A percentile compares a stretch with the other conserved stretches of the same genome.
These are phyloP conservation scores for Trachelus tabidus DNA, from an alignment of 2,888 invertebrate species.

Conservation along the genomic window DNA sequence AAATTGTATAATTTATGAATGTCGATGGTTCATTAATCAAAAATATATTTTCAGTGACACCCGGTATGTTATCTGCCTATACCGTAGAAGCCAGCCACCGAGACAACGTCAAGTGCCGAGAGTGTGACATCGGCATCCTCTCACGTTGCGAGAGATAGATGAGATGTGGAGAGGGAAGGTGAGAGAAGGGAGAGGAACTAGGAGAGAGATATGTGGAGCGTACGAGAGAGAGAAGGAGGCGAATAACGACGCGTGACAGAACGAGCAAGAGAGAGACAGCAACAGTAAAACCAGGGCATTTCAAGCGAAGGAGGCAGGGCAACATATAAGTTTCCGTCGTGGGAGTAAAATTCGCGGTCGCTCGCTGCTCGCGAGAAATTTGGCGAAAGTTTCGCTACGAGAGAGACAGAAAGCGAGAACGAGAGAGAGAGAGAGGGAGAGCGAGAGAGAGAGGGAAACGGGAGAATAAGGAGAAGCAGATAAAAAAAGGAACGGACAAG, in stretches of 20 bases:
- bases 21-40: neutral
- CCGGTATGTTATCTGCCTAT: neutral
- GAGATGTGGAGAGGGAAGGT: constrained; percentile 12
- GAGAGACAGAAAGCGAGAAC: neutral
- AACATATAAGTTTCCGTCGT: neutral
- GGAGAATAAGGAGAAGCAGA: neutral
- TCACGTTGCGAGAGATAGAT: constrained; percentile 20
- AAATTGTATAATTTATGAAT: neutral
- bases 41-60: neutral
- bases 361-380: neutral
- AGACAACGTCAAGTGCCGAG: constrained; percentile 6
- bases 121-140: constrained; percentile 9
- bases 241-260: neutral
- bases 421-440: neutral
- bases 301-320: neutral
- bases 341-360: neutral
- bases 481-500: neutral
- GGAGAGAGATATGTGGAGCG: neutral
- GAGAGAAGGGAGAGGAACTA: neutral
- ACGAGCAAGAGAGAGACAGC: neutral
- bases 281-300: neutral
- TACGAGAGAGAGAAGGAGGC: neutral
- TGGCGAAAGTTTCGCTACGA: neutral
- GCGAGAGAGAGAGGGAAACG: neutral
- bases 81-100: constrained; percentile 5